Evolutionary conservation across 2,888 invertebrate species (phyloP), one percentile per base, ranked within the genome.

Genomic region (Polia nebulosa): DNA sequence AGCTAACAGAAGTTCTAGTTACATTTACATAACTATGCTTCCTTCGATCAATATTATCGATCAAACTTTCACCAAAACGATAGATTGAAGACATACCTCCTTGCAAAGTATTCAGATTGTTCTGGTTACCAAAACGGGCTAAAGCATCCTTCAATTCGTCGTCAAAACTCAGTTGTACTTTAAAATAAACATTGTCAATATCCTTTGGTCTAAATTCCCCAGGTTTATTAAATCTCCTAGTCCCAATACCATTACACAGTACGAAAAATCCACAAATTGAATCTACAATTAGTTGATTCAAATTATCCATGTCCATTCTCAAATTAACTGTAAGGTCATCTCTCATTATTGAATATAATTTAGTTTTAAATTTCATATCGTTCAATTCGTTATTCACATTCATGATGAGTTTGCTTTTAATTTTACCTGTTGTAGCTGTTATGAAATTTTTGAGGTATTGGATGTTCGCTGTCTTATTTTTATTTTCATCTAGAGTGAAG

Each of bases 241-340:
- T n/a, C 20, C 57, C 9, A 47, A 5, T 81, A 6, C 89, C 85
- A 36, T 94, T 93, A 59, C 94, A 94, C 0, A 82, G 63, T 2
- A 82, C 69, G 61, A 95, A 94, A 25, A 78, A 68, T 0, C 70
- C 49, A 75, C 94, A 95, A n/a, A 92, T 80, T 62, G 75, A 86
- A 1, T 80, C 72, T 17, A 70, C 62, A 3, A 85, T 78, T 9
- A 87, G 84, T 3, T 71, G 78, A 76, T 85, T 83, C 25, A 92
- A 65, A 72, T 91, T 91, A 0, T 82, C 86, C 45, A 94, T 78
- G 51, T 94, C 94, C 0, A 89, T 72, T 39, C 80, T 85, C 9
- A 92, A 69, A 61, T 92, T 93, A 0, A 87, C 84, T 4, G 52
- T 66, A 5, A 94, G 69, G 69, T 95, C 94, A 60, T 88, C 62